Evolutionary conservation across 2,888 invertebrate genomes (phyloP).

Genomic region (Parnassius glacialis): DNA sequence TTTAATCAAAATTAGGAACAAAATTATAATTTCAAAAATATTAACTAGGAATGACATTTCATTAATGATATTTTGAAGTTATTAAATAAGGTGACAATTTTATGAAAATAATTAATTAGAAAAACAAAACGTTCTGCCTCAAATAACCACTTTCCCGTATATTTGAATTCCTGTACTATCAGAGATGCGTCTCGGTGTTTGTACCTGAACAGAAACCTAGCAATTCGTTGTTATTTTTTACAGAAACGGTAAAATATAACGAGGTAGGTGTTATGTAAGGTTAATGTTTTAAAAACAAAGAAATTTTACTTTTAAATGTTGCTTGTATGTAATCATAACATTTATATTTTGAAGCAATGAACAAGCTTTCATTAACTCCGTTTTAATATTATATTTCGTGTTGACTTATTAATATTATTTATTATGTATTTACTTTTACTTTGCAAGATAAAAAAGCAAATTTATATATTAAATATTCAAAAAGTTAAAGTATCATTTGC

Average conservation of each 20-base stretch:
- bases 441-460: too few species aligned
- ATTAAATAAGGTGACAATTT: too few species aligned
- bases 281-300: constrained; percentile 16
- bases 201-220: constrained; percentile 13
- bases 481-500: too few species aligned
- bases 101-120: not conserved
- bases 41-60: too few species aligned
- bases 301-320: not conserved
- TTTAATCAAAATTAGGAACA: too few species aligned
- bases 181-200: constrained; percentile 16
- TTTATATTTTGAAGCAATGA: not conserved
- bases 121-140: not conserved
- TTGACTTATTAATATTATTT: too few species aligned
- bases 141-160: constrained; percentile 15
- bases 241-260: constrained; percentile 19
- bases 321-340: not conserved
- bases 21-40: too few species aligned
- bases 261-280: constrained; percentile 9
- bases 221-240: constrained; percentile 19
- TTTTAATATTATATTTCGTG: not conserved
- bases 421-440: too few species aligned
- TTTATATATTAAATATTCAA: not conserved
- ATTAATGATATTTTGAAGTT: too few species aligned
- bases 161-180: constrained; percentile 13
- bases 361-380: not conserved